These are phyloP conservation scores for Hipposideros larvatus DNA, from an alignment of 2,797 vertebrate species.

Conservation along the genomic window DNA sequence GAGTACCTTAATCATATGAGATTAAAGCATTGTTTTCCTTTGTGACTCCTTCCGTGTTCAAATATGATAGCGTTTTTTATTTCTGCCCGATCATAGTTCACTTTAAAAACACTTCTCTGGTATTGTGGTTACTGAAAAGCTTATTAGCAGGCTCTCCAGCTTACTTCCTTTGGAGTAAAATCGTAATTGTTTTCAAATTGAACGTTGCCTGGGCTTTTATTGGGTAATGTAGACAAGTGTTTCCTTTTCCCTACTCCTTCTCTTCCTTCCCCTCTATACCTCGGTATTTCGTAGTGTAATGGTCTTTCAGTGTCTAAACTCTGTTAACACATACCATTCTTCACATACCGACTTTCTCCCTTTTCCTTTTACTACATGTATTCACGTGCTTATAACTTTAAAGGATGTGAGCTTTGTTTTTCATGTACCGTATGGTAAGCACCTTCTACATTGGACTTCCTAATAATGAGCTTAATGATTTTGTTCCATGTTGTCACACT, in stretches of 20 bases:
- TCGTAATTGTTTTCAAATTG: constrained; percentile 46
- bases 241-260: constrained; percentile 60
- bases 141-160: constrained; percentile 60
- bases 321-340: background rate
- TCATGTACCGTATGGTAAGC: background rate
- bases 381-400: background rate
- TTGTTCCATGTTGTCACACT: background rate
- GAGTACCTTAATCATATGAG: constrained; percentile 5
- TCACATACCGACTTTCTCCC: background rate
- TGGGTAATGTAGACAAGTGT: background rate
- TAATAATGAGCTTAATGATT: background rate
- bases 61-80: constrained; percentile 43
- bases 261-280: background rate
- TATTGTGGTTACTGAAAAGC: constrained; percentile 6
- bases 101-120: background rate
- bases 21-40: constrained; percentile 32
- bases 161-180: constrained; percentile 75
- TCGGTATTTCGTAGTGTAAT: background rate
- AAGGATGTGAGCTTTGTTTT: background rate
- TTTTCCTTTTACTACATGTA: background rate
- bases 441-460: background rate
- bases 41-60: background rate
- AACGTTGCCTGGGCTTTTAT: background rate
- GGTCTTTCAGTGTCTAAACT: constrained; percentile 5
- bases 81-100: background rate